Evolutionary conservation across 2,797 vertebrate genomes (phyloP).

Genomic region (Takifugu rubripes): DNA sequence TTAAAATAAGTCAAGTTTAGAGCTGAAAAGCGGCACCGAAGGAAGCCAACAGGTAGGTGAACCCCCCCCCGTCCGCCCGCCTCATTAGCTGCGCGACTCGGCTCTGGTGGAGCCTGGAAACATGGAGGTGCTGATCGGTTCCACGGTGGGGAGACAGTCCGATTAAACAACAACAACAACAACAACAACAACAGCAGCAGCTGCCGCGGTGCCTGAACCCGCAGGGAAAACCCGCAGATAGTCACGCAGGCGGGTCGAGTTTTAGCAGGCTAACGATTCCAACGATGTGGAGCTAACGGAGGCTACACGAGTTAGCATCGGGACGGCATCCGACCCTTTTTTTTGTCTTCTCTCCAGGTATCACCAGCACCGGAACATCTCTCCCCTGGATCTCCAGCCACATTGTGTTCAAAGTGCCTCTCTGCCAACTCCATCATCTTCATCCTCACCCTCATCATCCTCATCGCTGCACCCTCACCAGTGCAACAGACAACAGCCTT

Average conservation of each 20-base stretch:
- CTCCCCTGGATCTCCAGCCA: slow-evolving; percentile 65
- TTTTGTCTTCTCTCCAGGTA: slow-evolving; percentile 32
- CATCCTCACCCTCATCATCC: too few relatives aligned
- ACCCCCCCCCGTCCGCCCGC: neutral
- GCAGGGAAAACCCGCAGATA: neutral
- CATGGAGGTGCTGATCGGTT: slow-evolving; percentile 53
- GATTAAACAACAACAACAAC: slow-evolving; percentile 53
- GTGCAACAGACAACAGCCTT: too few relatives aligned
- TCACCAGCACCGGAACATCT: slow-evolving; percentile 64
- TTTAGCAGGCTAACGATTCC: neutral
- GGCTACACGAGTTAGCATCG: slow-evolving; percentile 40
- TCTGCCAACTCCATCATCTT: neutral
- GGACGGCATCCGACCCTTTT: slow-evolving; percentile 22
- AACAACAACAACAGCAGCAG: slow-evolving; percentile 38
- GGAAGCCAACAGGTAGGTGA: slow-evolving; percentile 56
- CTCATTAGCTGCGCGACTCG: neutral
- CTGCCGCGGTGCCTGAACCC: neutral
- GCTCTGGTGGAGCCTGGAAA: slow-evolving; percentile 36
- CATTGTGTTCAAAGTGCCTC: neutral
- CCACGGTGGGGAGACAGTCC: slow-evolving; percentile 49
- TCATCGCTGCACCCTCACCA: too few relatives aligned
- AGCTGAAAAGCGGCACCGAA: slow-evolving; percentile 38
- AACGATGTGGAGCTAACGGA: slow-evolving; percentile 8
- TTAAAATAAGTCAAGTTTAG: slow-evolving; percentile 39
- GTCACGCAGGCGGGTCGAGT: neutral